Conservation (phyloP, 2,113 vertebrate genomes). For the Coreoperca whiteheadi region DNA sequence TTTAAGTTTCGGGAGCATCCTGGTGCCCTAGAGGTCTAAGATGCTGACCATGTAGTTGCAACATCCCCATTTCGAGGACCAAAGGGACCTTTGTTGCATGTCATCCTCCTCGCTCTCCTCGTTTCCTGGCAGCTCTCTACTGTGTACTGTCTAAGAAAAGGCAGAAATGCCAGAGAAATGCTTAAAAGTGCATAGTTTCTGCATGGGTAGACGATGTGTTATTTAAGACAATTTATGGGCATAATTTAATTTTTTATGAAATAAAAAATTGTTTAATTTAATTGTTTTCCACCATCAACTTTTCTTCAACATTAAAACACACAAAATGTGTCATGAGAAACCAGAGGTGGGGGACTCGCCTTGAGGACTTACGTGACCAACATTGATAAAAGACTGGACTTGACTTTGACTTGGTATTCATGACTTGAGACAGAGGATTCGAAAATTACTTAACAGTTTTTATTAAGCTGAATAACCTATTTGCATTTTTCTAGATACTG, state of each 20-base stretch:
- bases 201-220: background rate
- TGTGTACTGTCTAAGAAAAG: background rate
- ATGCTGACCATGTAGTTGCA: background rate
- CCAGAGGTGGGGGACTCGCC: no score
- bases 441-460: no score
- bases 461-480: no score
- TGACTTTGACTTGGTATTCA: no score
- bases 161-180: background rate
- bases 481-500: no score
- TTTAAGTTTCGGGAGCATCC: background rate
- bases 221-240: background rate
- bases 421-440: no score
- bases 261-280: no score
- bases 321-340: constrained; percentile 29
- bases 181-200: background rate
- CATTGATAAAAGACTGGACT: no score
- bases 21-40: background rate
- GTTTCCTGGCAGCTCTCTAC: background rate
- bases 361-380: no score
- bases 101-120: background rate
- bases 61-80: background rate
- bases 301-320: background rate
- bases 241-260: background rate
- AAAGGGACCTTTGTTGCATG: background rate
- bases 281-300: no score